A percentile compares a stretch with the other conserved stretches of the same genome.
Conservation (phyloP, 2,797 vertebrate species). For the Lagocephalus sceleratus region DNA sequence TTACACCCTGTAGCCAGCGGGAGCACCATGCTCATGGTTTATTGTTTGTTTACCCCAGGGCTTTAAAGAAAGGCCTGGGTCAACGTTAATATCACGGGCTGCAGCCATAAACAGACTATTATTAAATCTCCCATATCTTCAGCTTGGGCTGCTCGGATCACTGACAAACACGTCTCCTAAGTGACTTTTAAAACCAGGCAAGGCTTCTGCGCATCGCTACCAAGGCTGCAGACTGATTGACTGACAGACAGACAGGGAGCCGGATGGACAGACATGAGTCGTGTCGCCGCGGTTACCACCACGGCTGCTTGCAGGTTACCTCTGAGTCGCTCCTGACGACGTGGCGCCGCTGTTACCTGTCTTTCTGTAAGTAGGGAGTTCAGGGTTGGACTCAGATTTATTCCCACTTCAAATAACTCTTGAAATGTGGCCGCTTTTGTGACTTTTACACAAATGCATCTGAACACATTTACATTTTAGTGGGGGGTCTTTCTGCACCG, state of each 20-base stretch:
- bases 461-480: too few relatives aligned
- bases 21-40: neutral
- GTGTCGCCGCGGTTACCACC: constrained; percentile 55
- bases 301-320: constrained; percentile 67
- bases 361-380: constrained; percentile 70
- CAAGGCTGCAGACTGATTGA: constrained; percentile 40
- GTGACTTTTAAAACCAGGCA: constrained; percentile 36
- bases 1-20: too few relatives aligned
- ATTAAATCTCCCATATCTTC: constrained; percentile 31
- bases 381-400: constrained; percentile 62
- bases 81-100: too few relatives aligned
- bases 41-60: neutral
- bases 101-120: constrained; percentile 10
- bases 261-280: constrained; percentile 56
- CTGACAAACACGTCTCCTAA: constrained; percentile 9
- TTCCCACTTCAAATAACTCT: constrained; percentile 23
- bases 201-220: constrained; percentile 1
- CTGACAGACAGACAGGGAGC: constrained; percentile 51
- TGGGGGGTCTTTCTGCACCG: neutral
- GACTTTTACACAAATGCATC: neutral
- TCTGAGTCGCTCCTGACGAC: constrained; percentile 68
- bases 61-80: neutral
- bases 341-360: constrained; percentile 61
- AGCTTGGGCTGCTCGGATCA: constrained; percentile 30
- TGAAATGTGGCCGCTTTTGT: constrained; percentile 1